A percentile compares a stretch with the other conserved stretches of the same genome.
Evolutionary conservation across 1,140 invertebrate species (phyloP).

Genomic region (Heliconius nattereri): DNA sequence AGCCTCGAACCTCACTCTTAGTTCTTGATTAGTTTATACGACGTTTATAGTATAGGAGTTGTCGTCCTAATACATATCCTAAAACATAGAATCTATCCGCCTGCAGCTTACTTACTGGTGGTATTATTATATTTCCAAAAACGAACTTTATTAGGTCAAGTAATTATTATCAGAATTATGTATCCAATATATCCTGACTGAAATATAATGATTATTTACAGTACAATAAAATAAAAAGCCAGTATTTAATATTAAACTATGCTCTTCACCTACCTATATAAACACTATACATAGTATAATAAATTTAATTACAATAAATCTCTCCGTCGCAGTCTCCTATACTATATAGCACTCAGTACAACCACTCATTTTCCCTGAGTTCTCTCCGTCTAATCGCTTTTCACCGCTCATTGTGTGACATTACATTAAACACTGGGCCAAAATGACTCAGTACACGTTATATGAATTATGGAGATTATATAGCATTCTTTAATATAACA

Average conservation of each 20-base stretch:
- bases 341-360: slow-evolving; percentile 26
- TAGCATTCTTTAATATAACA: background rate
- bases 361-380: slow-evolving; percentile 34
- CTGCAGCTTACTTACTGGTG: too few relatives aligned
- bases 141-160: too few relatives aligned
- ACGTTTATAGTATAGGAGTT: slow-evolving; percentile 21
- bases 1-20: slow-evolving; percentile 15
- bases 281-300: background rate
- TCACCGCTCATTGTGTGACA: slow-evolving; percentile 40
- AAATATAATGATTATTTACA: too few relatives aligned
- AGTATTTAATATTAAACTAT: background rate
- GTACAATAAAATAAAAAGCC: too few relatives aligned
- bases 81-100: too few relatives aligned
- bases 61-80: background rate
- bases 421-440: slow-evolving; percentile 42
- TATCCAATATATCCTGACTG: too few relatives aligned
- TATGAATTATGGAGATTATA: slow-evolving; percentile 34
- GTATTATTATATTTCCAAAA: too few relatives aligned
- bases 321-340: background rate
- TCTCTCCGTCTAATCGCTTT: slow-evolving; percentile 49
- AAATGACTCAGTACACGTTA: slow-evolving; percentile 42
- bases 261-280: background rate
- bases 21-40: slow-evolving; percentile 24
- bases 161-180: too few relatives aligned
- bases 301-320: too few relatives aligned